Evolutionary conservation across 2,797 vertebrate genomes (phyloP).

Genomic region (Sardinella longiceps): DNA sequence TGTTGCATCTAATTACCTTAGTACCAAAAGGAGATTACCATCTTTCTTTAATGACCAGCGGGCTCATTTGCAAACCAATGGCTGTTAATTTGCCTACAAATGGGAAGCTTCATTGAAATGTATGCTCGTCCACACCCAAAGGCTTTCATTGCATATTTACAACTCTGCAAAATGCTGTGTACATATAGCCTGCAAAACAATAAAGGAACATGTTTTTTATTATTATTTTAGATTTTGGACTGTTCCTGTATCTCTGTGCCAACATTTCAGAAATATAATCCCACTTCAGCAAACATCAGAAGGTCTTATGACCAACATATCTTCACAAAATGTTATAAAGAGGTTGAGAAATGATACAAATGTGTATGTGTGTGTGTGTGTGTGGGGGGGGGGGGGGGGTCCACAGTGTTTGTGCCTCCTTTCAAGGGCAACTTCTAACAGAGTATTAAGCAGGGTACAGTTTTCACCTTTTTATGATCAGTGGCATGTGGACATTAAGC

Average conservation of each 20-base stretch:
- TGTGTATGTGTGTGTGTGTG: constrained; percentile 50
- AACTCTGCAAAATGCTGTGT: neutral
- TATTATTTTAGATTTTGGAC: neutral
- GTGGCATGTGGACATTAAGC: neutral
- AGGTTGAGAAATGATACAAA: constrained; percentile 34
- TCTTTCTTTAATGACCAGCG: constrained; percentile 24
- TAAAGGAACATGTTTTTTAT: neutral
- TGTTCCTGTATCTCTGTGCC: neutral
- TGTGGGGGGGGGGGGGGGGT: neutral
- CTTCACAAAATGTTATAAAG: neutral
- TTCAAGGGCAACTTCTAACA: constrained; percentile 55
- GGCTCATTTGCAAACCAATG: constrained; percentile 61
- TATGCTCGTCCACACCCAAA: constrained; percentile 31
- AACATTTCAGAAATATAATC: neutral
- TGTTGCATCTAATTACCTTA: neutral
- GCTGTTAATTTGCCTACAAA: constrained; percentile 33
- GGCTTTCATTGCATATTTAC: neutral
- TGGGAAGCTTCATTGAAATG: constrained; percentile 52
- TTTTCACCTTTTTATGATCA: neutral
- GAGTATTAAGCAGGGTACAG: neutral
- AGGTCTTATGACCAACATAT: neutral
- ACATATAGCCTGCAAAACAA: neutral
- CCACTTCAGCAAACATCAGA: neutral
- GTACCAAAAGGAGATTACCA: neutral
- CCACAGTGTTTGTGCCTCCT: constrained; percentile 46